Percentiles rank a stretch among this genome's conserved stretches.
These are phyloP conservation scores for Tauraco erythrolophus DNA, from an alignment of 2,113 vertebrate species.

Conservation along the genomic window DNA sequence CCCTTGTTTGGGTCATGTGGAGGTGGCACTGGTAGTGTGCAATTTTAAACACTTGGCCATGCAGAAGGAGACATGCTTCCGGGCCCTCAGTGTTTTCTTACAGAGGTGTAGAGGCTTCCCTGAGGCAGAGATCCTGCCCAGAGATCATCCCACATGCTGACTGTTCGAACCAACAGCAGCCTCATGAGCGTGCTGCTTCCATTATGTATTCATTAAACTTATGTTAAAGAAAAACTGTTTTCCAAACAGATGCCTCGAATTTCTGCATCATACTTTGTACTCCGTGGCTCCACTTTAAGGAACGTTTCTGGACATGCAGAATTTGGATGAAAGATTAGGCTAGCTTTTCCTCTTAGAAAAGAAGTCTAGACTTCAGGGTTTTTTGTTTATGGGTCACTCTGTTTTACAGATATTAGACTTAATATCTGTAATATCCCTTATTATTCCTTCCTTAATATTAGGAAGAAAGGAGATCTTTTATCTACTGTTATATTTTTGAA, in stretches of 20 bases:
- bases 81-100: not conserved
- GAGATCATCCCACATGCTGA: accelerated
- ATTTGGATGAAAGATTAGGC: not conserved
- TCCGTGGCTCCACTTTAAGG: not conserved
- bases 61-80: not conserved
- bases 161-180: not conserved
- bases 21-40: not conserved
- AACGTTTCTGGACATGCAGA: not conserved
- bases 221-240: not conserved
- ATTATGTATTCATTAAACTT: not conserved
- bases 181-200: not conserved
- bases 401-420: not conserved
- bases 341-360: not conserved
- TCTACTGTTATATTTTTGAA: not conserved
- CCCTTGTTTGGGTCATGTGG: not conserved
- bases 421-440: no score
- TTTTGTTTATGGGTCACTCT: not conserved
- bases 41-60: not conserved
- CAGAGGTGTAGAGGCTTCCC: not conserved
- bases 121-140: not conserved
- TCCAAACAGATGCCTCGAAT: not conserved
- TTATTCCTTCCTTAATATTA: no score
- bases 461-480: not conserved
- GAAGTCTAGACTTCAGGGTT: not conserved
- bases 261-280: not conserved